Evolutionary conservation across 2,797 vertebrate genomes (phyloP).

Genomic region (Chelon auratus): DNA sequence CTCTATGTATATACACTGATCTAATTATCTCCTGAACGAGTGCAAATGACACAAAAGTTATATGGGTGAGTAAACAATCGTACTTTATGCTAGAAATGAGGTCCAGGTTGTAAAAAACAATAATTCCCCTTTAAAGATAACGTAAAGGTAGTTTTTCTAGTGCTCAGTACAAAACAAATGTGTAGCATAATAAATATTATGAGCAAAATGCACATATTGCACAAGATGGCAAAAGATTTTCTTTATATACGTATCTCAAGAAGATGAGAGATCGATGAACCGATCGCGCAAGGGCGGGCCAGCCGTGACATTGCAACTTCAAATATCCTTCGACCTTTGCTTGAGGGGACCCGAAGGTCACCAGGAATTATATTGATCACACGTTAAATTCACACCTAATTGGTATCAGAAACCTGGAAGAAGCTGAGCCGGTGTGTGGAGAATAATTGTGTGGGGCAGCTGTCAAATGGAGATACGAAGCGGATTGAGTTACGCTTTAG

Average conservation of each 20-base stretch:
- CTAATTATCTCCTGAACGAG: no score
- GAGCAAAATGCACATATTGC: slow-evolving; percentile 37
- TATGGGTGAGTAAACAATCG: no score
- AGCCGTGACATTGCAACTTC: slow-evolving; percentile 32
- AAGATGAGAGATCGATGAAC: slow-evolving; percentile 50
- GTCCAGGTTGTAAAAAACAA: no score
- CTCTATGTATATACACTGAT: no score
- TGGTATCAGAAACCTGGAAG: slow-evolving; percentile 38
- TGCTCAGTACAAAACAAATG: slow-evolving; percentile 36
- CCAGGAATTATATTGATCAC: slow-evolving; percentile 46
- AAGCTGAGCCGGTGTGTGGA: neutral
- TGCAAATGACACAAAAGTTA: no score
- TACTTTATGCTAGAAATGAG: no score
- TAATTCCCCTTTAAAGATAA: neutral
- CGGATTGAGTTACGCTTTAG: neutral
- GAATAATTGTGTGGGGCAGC: slow-evolving; percentile 1
- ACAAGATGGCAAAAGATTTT: slow-evolving; percentile 47
- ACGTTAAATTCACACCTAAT: slow-evolving; percentile 42
- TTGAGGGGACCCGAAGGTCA: slow-evolving; percentile 59
- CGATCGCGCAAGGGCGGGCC: slow-evolving; percentile 8
- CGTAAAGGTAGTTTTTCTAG: slow-evolving; percentile 12
- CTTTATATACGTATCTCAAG: slow-evolving; percentile 47
- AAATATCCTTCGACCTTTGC: slow-evolving; percentile 46
- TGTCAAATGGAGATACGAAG: slow-evolving; percentile 9
- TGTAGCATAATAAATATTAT: slow-evolving; percentile 51